Conservation (phyloP, 2,797 vertebrate species). For the Sciaenops ocellatus region DNA sequence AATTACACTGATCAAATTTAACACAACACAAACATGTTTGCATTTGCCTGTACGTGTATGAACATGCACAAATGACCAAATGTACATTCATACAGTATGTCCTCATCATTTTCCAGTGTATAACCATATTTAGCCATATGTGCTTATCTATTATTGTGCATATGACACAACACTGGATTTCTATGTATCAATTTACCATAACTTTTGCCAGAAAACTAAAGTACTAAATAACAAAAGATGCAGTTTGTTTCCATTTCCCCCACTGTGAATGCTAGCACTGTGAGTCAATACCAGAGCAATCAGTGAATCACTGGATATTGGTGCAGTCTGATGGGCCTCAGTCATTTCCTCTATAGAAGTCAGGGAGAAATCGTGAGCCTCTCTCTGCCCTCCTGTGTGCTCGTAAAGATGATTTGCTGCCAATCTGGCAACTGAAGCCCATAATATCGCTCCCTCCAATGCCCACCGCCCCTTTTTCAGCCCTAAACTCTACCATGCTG, state of each 20-base stretch:
- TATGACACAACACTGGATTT: not conserved
- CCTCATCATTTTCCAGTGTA: not conserved
- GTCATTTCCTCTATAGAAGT: slow-evolving; percentile 53
- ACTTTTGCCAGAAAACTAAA: not conserved
- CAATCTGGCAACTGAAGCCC: slow-evolving; percentile 75
- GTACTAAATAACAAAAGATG: slow-evolving; percentile 18
- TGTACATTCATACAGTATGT: not conserved
- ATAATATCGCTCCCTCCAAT: slow-evolving; percentile 72
- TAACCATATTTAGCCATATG: not conserved
- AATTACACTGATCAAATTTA: slow-evolving; percentile 65
- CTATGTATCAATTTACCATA: not conserved
- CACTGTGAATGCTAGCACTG: not conserved
- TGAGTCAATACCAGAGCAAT: slow-evolving; percentile 52
- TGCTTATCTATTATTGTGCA: not conserved
- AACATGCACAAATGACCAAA: slow-evolving; percentile 3
- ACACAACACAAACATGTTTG: slow-evolving; percentile 53
- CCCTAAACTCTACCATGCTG: slow-evolving; percentile 70
- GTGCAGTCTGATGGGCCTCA: slow-evolving; percentile 28
- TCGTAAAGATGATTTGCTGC: slow-evolving; percentile 81
- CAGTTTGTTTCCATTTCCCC: slow-evolving; percentile 16
- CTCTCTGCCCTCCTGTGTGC: slow-evolving; percentile 52
- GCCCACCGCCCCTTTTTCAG: slow-evolving; percentile 68
- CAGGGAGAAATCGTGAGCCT: slow-evolving; percentile 47
- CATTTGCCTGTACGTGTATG: slow-evolving; percentile 6
- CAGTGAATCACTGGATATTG: slow-evolving; percentile 39